A percentile compares a stretch with the other conserved stretches of the same genome.
Evolutionary conservation across 2,888 invertebrate genomes (phyloP).

Genomic region (Trachelus iudaicus): DNA sequence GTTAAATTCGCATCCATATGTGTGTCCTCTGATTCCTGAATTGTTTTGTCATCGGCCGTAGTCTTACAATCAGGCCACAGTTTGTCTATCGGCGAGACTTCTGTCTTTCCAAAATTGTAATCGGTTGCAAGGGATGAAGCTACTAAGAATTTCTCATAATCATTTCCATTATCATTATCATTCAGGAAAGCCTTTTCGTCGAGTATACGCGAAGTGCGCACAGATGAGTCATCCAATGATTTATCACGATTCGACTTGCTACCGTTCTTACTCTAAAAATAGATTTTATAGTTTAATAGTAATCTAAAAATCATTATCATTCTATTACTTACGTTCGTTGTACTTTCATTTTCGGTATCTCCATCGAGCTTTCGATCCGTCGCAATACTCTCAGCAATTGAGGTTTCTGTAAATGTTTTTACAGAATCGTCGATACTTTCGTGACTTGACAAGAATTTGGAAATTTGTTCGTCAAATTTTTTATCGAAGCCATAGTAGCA

Average conservation of each 20-base stretch:
- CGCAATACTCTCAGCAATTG: background rate
- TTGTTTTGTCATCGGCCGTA: constrained; percentile 10
- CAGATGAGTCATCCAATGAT: constrained; percentile 7
- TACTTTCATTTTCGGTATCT: constrained; percentile 23
- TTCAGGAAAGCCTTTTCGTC: constrained; percentile 19
- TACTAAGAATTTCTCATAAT: background rate
- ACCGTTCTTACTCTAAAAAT: background rate
- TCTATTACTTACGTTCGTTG: background rate
- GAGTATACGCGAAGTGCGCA: constrained; percentile 28
- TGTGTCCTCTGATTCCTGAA: constrained; percentile 19
- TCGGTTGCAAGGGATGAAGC: background rate
- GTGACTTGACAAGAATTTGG: constrained; percentile 33
- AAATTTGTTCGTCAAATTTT: constrained; percentile 7
- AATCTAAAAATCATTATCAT: background rate
- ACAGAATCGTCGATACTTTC: constrained; percentile 24
- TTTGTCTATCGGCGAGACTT: constrained; percentile 5
- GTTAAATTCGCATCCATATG: constrained; percentile 17
- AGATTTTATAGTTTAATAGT: background rate
- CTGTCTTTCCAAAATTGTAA: constrained; percentile 5
- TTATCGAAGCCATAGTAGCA: constrained; percentile 44
- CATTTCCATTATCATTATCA: constrained; percentile 14
- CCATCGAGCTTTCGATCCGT: background rate
- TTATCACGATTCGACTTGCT: constrained; percentile 11
- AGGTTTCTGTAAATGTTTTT: background rate
- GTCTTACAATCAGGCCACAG: background rate